These are phyloP conservation scores for Agrochola lota DNA, from an alignment of 2,888 invertebrate species.

Conservation along the genomic window DNA sequence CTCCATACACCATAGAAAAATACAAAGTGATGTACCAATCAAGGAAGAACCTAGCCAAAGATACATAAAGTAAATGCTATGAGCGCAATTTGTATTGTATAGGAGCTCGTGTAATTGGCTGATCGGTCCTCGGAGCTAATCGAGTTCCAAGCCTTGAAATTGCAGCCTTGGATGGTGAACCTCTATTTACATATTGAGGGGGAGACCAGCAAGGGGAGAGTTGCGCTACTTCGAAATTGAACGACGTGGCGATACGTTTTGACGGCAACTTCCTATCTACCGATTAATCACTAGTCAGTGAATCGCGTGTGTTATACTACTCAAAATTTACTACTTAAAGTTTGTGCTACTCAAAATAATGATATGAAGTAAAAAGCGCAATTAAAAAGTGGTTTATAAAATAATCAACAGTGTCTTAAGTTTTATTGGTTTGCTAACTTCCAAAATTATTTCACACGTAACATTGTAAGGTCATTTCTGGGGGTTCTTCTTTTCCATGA, in stretches of 20 bases:
- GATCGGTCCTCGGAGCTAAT: constrained; percentile 46
- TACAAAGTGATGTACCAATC: background rate
- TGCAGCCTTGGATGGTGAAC: constrained; percentile 43
- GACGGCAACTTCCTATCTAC: background rate
- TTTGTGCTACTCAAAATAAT: background rate
- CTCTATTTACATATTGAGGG: constrained; percentile 54
- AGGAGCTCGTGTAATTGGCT: constrained; percentile 32
- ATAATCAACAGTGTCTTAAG: no score
- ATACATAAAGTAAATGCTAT: background rate
- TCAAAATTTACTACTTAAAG: no score
- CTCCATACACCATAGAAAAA: background rate
- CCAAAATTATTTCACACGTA: background rate
- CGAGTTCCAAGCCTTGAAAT: constrained; percentile 48
- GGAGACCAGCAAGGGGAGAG: no score
- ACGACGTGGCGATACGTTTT: constrained; percentile 1
- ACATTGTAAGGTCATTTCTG: background rate
- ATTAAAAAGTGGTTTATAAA: no score
- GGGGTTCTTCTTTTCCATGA: background rate
- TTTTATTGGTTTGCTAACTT: background rate
- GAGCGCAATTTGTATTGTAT: constrained; percentile 22
- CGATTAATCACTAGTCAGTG: background rate
- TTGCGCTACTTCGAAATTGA: constrained; percentile 31
- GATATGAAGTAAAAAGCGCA: background rate
- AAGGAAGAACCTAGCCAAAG: background rate
- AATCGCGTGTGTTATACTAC: background rate